These are phyloP conservation scores for Epistrophe eligans DNA, from an alignment of 2,888 invertebrate species.

Conservation along the genomic window DNA sequence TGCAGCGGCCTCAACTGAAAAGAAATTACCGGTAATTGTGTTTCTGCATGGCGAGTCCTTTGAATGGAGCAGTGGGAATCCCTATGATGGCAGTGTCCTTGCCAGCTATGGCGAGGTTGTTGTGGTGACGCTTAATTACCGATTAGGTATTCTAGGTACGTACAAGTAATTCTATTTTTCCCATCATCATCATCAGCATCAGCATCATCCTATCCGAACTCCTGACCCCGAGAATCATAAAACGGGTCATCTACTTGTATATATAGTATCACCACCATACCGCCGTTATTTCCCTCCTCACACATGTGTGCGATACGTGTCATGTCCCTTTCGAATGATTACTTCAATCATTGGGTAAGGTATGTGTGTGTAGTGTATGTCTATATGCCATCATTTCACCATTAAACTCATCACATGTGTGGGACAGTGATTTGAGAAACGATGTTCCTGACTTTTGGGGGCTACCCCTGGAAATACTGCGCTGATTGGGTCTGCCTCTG, in stretches of 20 bases:
- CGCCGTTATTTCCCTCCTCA: neutral
- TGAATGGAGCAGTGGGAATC: conserved; percentile 98
- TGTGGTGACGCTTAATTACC: conserved; percentile 98
- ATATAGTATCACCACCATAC: conserved; percentile 1
- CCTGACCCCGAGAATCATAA: neutral
- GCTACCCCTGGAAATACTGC: conserved; percentile 23
- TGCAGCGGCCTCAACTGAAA: conserved; percentile 83
- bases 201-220: conserved; percentile 26
- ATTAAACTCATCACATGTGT: conserved; percentile 69
- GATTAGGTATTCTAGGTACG: conserved; percentile 94
- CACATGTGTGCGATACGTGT: conserved; percentile 52
- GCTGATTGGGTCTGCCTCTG: conserved; percentile 1
- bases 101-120: conserved; percentile 96
- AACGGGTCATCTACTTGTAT: conserved; percentile 34
- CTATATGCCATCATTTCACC: conserved; percentile 61
- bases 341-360: conserved; percentile 45
- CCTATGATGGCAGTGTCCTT: conserved; percentile 97
- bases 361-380: neutral
- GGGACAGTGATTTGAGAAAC: conserved; percentile 67
- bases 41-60: conserved; percentile 87
- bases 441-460: conserved; percentile 48
- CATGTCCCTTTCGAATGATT: conserved; percentile 60
- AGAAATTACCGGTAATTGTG: conserved; percentile 84
- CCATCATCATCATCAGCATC: conserved; percentile 23
- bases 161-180: conserved; percentile 57